phyloP scores from a whole-genome alignment of 2,797 vertebrate species.

The Phoxinus dragarum region DNA sequence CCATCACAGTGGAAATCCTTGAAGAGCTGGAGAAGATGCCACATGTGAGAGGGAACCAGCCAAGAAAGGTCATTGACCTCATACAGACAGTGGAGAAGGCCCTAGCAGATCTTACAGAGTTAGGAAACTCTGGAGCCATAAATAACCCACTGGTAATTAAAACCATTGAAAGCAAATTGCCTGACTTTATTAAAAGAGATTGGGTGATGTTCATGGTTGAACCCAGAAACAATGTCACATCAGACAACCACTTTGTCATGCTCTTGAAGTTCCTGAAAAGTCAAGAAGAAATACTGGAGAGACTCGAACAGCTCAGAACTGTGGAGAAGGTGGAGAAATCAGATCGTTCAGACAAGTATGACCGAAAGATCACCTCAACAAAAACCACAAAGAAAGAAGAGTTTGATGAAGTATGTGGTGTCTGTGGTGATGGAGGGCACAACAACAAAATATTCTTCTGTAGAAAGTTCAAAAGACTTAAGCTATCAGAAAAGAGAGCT shows the following conservation, averaged over 20 bases:
- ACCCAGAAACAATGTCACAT: background rate
- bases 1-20: no score
- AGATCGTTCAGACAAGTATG: background rate
- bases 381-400: background rate
- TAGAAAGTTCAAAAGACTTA: conserved; percentile 4
- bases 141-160: background rate
- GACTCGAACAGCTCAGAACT: background rate
- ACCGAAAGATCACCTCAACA: background rate
- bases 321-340: background rate
- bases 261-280: background rate
- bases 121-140: no score
- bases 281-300: background rate
- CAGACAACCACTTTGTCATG: background rate
- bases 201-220: conserved; percentile 18
- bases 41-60: no score
- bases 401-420: background rate
- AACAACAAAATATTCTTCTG: background rate
- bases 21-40: no score
- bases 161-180: conserved; percentile 8
- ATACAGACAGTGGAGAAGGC: no score
- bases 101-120: no score
- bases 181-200: conserved; percentile 18
- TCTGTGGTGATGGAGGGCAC: background rate
- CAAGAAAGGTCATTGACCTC: no score
- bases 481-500: background rate